Percentiles rank a stretch among this genome's conserved stretches.
Conservation (phyloP, 2,888 invertebrate genomes). For the Drosophila falleni region DNA sequence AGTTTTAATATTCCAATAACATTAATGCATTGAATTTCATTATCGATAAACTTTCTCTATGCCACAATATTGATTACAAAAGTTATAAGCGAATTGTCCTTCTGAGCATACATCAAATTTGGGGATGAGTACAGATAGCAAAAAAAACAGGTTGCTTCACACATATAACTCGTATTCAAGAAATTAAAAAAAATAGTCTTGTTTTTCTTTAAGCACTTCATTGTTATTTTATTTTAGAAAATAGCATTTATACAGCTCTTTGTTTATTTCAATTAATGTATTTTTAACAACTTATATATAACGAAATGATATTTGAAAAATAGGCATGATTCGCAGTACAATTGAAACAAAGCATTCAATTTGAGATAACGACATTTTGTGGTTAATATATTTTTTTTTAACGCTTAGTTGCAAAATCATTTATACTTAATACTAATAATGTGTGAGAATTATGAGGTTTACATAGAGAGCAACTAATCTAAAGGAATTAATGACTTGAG, state of each 20-base stretch:
- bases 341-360: background rate
- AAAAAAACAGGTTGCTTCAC: background rate
- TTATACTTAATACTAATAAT: constrained; percentile 26
- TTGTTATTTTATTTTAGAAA: too few relatives aligned
- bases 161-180: too few relatives aligned
- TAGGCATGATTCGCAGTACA: constrained; percentile 28
- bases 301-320: constrained; percentile 7
- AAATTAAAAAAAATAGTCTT: too few relatives aligned
- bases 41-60: constrained; percentile 71
- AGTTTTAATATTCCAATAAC: constrained; percentile 80
- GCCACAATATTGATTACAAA: constrained; percentile 44
- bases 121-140: background rate
- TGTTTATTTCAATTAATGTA: constrained; percentile 31
- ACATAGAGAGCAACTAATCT: constrained; percentile 12
- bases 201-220: too few relatives aligned
- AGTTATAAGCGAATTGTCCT: constrained; percentile 32
- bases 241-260: too few relatives aligned
- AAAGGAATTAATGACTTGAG: constrained; percentile 66
- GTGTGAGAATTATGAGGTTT: constrained; percentile 33
- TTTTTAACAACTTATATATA: constrained; percentile 34
- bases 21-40: constrained; percentile 75
- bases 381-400: constrained; percentile 33
- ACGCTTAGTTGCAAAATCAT: constrained; percentile 6
- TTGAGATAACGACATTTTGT: constrained; percentile 3
- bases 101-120: background rate